These are phyloP conservation scores for Sepiola atlantica DNA, from an alignment of 2,888 invertebrate genomes.

Conservation along the genomic window DNA sequence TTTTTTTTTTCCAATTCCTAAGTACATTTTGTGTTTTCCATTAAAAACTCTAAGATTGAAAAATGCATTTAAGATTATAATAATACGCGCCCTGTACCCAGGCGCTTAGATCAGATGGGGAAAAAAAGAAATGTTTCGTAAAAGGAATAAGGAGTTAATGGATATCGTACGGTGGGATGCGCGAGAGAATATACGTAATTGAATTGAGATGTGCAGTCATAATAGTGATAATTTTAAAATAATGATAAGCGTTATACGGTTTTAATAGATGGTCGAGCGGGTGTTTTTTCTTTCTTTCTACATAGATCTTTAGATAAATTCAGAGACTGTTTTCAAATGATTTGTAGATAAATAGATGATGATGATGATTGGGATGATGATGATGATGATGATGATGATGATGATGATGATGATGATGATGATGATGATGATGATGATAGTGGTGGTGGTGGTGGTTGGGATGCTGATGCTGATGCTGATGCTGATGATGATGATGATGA, in stretches of 20 bases:
- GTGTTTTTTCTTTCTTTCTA: not conserved
- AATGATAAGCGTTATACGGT: not conserved
- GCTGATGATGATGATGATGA: no score
- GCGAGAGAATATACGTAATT: not conserved
- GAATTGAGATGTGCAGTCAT: not conserved
- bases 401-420: no score
- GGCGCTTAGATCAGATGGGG: not conserved
- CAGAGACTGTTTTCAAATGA: not conserved
- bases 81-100: not conserved
- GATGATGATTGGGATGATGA: not conserved
- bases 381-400: not conserved
- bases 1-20: not conserved
- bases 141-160: conserved; percentile 20
- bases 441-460: no score
- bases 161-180: not conserved
- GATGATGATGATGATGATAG: no score
- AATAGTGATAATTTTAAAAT: not conserved
- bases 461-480: no score
- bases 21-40: not conserved
- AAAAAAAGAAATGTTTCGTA: not conserved
- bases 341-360: not conserved
- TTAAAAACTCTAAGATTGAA: not conserved
- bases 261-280: not conserved
- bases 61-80: not conserved
- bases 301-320: not conserved